These are phyloP conservation scores for Invenusta paracnida DNA, from an alignment of 2,888 invertebrate genomes.

Conservation along the genomic window DNA sequence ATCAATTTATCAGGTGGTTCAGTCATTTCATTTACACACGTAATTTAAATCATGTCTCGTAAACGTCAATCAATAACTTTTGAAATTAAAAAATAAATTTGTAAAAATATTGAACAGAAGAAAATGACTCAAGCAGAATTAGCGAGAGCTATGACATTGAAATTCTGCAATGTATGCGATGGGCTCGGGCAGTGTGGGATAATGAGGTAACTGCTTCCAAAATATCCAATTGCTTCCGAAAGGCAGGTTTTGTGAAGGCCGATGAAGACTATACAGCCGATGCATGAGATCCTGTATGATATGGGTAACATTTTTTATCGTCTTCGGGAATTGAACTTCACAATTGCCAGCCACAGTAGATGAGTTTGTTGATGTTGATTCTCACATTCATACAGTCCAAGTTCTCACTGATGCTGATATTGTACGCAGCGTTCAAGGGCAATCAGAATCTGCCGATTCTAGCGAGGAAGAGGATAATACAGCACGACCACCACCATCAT, in stretches of 20 bases:
- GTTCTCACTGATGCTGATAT: background rate
- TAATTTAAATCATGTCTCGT: too few relatives aligned
- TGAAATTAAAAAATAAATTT: too few relatives aligned
- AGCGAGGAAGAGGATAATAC: background rate
- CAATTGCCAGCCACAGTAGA: background rate
- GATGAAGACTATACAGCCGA: background rate
- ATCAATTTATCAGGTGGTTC: too few relatives aligned
- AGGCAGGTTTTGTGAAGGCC: background rate
- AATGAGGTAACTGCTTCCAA: background rate
- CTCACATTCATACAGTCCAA: background rate
- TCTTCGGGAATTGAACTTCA: background rate
- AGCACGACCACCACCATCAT: background rate
- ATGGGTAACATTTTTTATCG: background rate
- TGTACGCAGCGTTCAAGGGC: background rate
- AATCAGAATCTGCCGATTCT: background rate
- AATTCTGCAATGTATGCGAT: background rate
- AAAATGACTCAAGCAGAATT: too few relatives aligned
- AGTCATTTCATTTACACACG: too few relatives aligned
- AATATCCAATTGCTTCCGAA: background rate
- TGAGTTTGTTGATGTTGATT: background rate
- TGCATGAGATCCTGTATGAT: background rate
- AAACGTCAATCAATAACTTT: too few relatives aligned
- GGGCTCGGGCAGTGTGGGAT: background rate
- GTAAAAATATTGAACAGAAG: too few relatives aligned
- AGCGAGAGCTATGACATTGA: too few relatives aligned